Conservation (phyloP, 2,888 invertebrate genomes). For the Campaea margaritaria region DNA sequence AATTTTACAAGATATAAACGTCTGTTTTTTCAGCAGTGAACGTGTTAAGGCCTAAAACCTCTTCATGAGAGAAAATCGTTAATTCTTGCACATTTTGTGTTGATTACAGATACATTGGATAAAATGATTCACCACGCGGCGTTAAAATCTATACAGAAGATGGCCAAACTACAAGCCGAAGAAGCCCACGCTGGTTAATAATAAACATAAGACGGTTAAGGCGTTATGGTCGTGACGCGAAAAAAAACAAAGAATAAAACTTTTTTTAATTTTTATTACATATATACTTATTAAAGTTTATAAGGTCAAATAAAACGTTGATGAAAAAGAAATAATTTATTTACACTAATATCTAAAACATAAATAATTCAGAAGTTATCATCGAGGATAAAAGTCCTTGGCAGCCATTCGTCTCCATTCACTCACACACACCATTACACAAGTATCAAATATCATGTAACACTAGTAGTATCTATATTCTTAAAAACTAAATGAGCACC, state of each 20-base stretch:
- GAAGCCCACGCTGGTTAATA: constrained; percentile 65
- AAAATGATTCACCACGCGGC: constrained; percentile 91
- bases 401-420: constrained; percentile 40
- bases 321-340: constrained; percentile 69
- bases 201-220: too few relatives aligned
- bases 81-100: too few relatives aligned
- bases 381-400: too few relatives aligned
- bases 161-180: constrained; percentile 69
- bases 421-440: constrained; percentile 35
- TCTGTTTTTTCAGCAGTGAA: too few relatives aligned
- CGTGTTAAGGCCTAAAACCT: too few relatives aligned
- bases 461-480: constrained; percentile 19
- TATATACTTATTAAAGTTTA: neutral
- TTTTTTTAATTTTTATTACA: neutral
- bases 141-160: constrained; percentile 87
- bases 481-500: constrained; percentile 65
- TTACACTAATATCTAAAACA: constrained; percentile 76
- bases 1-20: too few relatives aligned
- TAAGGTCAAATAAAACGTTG: constrained; percentile 43
- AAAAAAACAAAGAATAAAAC: too few relatives aligned
- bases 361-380: constrained; percentile 59
- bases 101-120: constrained; percentile 89
- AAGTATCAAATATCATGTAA: constrained; percentile 39
- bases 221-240: too few relatives aligned
- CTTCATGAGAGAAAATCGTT: neutral